Evolutionary conservation across 2,888 invertebrate species (phyloP).

Genomic region (Scelioninae gen. 1): DNA sequence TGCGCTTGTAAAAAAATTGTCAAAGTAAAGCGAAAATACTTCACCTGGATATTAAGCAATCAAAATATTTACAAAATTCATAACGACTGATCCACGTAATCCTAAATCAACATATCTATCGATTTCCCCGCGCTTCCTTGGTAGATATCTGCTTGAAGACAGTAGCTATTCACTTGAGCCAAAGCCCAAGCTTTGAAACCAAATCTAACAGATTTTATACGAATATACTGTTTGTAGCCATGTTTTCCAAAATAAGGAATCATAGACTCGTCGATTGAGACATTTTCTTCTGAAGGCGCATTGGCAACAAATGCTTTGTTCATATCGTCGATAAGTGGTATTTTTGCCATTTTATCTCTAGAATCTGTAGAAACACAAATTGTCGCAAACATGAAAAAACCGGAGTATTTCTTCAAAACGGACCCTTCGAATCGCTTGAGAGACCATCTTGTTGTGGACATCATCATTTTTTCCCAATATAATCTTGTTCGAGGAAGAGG

Average conservation of each 20-base stretch:
- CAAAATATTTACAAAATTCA: conserved; percentile 17
- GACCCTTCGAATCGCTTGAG: neutral
- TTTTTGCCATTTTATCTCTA: conserved; percentile 73
- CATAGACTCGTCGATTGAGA: conserved; percentile 27
- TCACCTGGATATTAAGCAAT: conserved; percentile 12
- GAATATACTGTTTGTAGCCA: conserved; percentile 25
- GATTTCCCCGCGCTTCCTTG: conserved; percentile 9
- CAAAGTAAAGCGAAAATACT: conserved; percentile 14
- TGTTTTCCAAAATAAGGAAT: conserved; percentile 25
- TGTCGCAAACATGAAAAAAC: conserved; percentile 70
- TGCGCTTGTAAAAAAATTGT: conserved; percentile 13
- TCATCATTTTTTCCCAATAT: conserved; percentile 19
- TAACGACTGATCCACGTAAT: conserved; percentile 15
- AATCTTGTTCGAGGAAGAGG: neutral
- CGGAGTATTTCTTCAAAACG: conserved; percentile 16
- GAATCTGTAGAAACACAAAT: conserved; percentile 66
- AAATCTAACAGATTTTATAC: conserved; percentile 2
- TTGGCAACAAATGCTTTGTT: conserved; percentile 4
- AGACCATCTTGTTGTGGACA: neutral
- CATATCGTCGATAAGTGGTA: conserved; percentile 50
- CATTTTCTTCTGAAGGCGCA: conserved; percentile 14
- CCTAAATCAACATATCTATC: conserved; percentile 15
- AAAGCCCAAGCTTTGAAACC: conserved; percentile 28
- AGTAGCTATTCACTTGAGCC: conserved; percentile 15
- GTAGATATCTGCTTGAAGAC: conserved; percentile 19